A percentile compares a stretch with the other conserved stretches of the same genome.
phyloP scores from a whole-genome alignment of 2,888 invertebrate species.

The Epinotia bilunana region DNA sequence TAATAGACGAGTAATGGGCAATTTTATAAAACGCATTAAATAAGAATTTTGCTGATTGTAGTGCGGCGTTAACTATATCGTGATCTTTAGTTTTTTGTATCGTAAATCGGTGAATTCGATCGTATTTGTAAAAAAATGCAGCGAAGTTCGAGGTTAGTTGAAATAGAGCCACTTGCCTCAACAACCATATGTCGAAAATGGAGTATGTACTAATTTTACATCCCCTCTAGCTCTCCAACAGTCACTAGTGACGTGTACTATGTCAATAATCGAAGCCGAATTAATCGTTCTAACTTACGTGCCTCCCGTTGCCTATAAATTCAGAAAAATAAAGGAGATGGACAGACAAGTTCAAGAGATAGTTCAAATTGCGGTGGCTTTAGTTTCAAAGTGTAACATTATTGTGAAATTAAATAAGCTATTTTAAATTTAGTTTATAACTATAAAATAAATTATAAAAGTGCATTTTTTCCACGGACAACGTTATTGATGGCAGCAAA shows the following conservation, averaged over 20 bases:
- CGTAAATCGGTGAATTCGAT: not conserved
- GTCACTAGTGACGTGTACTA: not conserved
- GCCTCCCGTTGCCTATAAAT: not conserved
- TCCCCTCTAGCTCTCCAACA: not conserved
- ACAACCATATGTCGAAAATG: not conserved
- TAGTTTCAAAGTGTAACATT: not conserved
- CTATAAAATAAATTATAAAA: conserved; percentile 1
- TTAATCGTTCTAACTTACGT: not conserved
- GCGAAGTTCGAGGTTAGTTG: no score
- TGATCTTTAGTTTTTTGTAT: not conserved
- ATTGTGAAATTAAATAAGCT: not conserved
- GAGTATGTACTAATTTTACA: no score
- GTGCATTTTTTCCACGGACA: conserved; percentile 14
- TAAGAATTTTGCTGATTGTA: conserved; percentile 22
- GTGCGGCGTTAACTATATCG: conserved; percentile 20
- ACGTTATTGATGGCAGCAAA: conserved; percentile 41
- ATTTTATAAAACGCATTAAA: conserved; percentile 31
- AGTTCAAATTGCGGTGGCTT: not conserved
- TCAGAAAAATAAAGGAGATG: not conserved
- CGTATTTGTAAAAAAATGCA: no score
- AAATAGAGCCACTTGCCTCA: no score
- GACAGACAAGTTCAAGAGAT: not conserved
- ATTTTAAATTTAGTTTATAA: conserved; percentile 15
- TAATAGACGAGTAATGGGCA: conserved; percentile 36
- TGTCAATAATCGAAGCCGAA: not conserved